Conservation (phyloP, 2,113 vertebrate genomes). For the Hippocampus mohnikei region DNA sequence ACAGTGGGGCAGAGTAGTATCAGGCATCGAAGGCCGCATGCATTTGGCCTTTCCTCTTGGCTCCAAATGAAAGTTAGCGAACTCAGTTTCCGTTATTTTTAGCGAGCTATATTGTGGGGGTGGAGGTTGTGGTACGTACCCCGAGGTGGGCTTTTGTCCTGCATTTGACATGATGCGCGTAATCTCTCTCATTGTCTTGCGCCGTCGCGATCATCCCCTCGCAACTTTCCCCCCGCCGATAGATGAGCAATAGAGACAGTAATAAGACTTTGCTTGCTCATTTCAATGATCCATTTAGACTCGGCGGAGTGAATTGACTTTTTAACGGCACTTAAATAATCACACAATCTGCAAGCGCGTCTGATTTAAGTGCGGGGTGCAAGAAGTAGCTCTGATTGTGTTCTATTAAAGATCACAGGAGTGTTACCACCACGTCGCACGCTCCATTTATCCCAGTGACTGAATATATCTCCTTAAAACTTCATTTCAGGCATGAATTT, state of each 20-base stretch:
- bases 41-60: background rate
- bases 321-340: conserved; percentile 63
- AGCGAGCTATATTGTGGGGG: background rate
- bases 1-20: too few relatives aligned
- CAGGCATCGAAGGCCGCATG: background rate
- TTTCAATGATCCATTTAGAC: conserved; percentile 57
- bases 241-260: conserved; percentile 59
- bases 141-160: conserved; percentile 12
- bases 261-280: conserved; percentile 55
- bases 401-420: conserved; percentile 39
- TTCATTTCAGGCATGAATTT: background rate
- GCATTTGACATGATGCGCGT: conserved; percentile 22
- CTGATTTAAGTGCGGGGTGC: conserved; percentile 45
- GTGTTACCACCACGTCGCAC: background rate
- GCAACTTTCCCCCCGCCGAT: conserved; percentile 4
- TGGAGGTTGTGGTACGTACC: background rate
- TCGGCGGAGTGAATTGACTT: conserved; percentile 53
- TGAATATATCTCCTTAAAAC: background rate
- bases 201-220: conserved; percentile 10
- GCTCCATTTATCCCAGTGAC: background rate
- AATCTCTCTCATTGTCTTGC: conserved; percentile 6
- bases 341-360: conserved; percentile 52
- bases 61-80: conserved; percentile 6
- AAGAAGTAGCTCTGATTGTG: conserved; percentile 50
- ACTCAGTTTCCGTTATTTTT: too few relatives aligned